A percentile compares a stretch with the other conserved stretches of the same genome.
These are phyloP conservation scores for Biston stratarius DNA, from an alignment of 2,888 invertebrate species.

Conservation along the genomic window DNA sequence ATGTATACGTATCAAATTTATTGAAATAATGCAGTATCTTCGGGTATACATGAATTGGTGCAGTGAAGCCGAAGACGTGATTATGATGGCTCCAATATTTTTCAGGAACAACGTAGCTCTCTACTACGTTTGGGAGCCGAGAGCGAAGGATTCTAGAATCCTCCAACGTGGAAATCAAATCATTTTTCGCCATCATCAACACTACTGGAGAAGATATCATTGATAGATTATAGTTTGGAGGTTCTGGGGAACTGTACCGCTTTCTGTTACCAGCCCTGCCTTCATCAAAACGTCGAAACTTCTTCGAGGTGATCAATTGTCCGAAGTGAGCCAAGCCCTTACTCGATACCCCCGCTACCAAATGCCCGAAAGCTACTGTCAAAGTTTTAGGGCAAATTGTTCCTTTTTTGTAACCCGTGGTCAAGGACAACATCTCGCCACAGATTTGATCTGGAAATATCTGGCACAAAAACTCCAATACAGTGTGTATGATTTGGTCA, in stretches of 20 bases:
- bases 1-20: conserved; percentile 44
- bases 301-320: conserved; percentile 73
- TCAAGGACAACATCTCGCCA: conserved; percentile 81
- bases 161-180: conserved; percentile 87
- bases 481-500: conserved; percentile 72
- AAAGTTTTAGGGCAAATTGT: conserved; percentile 84
- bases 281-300: conserved; percentile 73
- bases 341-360: conserved; percentile 83
- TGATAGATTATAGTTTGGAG: conserved; percentile 73
- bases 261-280: conserved; percentile 64
- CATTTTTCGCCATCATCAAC: conserved; percentile 79
- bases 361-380: conserved; percentile 82
- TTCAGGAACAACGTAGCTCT: conserved; percentile 86
- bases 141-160: conserved; percentile 84
- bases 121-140: conserved; percentile 85
- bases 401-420: conserved; percentile 85
- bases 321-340: conserved; percentile 82
- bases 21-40: conserved; percentile 67
- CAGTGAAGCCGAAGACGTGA: conserved; percentile 68
- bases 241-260: conserved; percentile 63
- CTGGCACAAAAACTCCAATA: conserved; percentile 68
- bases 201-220: conserved; percentile 68
- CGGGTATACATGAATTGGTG: conserved; percentile 60
- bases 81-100: conserved; percentile 79
- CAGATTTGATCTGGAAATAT: conserved; percentile 82